Percentiles rank a stretch among this genome's conserved stretches.
phyloP scores from a whole-genome alignment of 2,888 invertebrate genomes.

The Diadegma fenestrale region DNA sequence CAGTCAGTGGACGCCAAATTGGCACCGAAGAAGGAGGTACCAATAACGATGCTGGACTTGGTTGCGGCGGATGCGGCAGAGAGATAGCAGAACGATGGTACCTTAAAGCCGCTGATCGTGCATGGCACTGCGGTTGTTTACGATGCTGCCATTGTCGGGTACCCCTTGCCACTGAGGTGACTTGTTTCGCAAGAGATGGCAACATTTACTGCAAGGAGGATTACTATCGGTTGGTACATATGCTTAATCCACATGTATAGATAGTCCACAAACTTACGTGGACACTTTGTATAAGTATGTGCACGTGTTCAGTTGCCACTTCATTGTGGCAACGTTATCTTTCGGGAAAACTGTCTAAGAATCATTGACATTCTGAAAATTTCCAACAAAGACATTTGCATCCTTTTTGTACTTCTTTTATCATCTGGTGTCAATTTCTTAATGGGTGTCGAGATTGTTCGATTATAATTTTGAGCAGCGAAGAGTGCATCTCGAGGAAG shows the following conservation, averaged over 20 bases:
- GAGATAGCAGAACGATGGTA: constrained; percentile 89
- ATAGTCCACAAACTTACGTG: neutral
- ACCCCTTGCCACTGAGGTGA: constrained; percentile 93
- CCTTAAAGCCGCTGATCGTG: constrained; percentile 94
- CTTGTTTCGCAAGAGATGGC: constrained; percentile 95
- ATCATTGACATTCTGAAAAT: constrained; percentile 6
- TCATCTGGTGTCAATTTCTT: neutral
- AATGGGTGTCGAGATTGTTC: neutral
- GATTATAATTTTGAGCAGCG: neutral
- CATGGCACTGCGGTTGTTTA: constrained; percentile 95
- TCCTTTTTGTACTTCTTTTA: neutral
- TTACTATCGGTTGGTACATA: constrained; percentile 92
- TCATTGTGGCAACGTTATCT: neutral
- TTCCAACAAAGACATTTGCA: neutral
- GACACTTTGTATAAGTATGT: neutral
- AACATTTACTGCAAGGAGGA: constrained; percentile 98
- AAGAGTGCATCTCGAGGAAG: neutral
- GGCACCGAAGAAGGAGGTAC: constrained; percentile 80
- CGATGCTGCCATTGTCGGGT: constrained; percentile 94
- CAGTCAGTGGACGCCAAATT: constrained; percentile 84
- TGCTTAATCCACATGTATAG: neutral
- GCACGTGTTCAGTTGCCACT: neutral
- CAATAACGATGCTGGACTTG: constrained; percentile 77
- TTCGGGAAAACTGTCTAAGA: constrained; percentile 31
- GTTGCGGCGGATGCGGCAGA: constrained; percentile 88